Percentiles rank a stretch among this genome's conserved stretches.
phyloP scores from a whole-genome alignment of 2,113 vertebrate species.

The Barnardius zonarius region DNA sequence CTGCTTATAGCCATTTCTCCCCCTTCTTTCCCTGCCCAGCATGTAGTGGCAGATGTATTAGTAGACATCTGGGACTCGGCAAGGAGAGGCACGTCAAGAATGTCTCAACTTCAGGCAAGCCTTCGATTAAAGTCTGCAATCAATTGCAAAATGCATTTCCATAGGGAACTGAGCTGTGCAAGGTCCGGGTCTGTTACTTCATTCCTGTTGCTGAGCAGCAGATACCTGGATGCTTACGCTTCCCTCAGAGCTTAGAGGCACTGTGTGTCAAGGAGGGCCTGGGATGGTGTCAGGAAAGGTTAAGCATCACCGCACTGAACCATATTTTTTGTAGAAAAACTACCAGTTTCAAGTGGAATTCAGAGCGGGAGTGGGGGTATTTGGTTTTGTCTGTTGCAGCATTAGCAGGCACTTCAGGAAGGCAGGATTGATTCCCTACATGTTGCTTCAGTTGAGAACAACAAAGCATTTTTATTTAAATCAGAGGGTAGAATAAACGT shows the following conservation, averaged over 20 bases:
- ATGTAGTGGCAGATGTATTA: neutral
- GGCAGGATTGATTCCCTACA: neutral
- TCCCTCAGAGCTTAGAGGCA: neutral
- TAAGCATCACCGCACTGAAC: neutral
- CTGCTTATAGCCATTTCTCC: neutral
- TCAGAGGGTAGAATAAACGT: conserved; percentile 37
- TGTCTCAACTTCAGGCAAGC: neutral
- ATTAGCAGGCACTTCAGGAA: neutral
- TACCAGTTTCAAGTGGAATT: neutral
- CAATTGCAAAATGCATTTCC: neutral
- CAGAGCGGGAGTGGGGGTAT: rapidly evolving
- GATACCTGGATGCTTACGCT: neutral
- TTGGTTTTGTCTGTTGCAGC: neutral
- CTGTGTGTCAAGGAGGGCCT: neutral
- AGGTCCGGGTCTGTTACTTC: neutral
- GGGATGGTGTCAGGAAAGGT: neutral
- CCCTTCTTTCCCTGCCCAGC: neutral
- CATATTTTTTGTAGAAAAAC: neutral
- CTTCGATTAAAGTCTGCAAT: neutral
- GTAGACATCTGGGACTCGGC: neutral
- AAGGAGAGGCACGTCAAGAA: neutral
- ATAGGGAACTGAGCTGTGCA: rapidly evolving
- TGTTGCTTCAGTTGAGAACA: conserved; percentile 5
- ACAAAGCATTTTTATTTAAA: conserved; percentile 59
- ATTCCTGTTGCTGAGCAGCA: neutral